Evolutionary conservation across 2,888 invertebrate genomes (phyloP).

Genomic region (Agrotis exclamationis): DNA sequence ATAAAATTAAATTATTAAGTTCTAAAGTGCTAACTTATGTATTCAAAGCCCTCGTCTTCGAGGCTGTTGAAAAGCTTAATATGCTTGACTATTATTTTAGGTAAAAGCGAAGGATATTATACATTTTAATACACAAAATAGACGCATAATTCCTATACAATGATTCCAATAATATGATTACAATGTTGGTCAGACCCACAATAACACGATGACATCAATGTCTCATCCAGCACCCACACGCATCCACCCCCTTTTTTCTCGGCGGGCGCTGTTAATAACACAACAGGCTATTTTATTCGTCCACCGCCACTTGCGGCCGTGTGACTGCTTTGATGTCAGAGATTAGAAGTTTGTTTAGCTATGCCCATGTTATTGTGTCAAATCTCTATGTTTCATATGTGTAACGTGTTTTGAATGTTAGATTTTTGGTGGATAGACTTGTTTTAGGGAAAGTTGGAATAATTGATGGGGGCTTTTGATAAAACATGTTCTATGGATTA

Average conservation of each 20-base stretch:
- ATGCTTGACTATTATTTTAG: background rate
- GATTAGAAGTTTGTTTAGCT: conserved; percentile 85
- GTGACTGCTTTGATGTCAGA: conserved; percentile 87
- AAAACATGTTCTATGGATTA: background rate
- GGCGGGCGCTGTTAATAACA: conserved; percentile 88
- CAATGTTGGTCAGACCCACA: background rate
- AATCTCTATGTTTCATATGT: conserved; percentile 53
- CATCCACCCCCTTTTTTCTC: conserved; percentile 80
- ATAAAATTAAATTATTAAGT: too few species aligned
- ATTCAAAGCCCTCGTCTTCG: too few species aligned
- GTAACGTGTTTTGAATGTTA: conserved; percentile 36
- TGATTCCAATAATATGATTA: background rate
- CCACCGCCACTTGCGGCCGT: conserved; percentile 86
- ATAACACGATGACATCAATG: conserved; percentile 31
- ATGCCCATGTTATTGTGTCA: conserved; percentile 57
- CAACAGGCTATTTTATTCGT: conserved; percentile 89
- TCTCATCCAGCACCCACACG: conserved; percentile 69
- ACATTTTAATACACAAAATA: background rate
- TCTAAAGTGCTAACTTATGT: too few species aligned
- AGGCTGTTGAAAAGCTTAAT: too few species aligned
- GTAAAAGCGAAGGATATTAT: background rate
- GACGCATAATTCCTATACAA: background rate
- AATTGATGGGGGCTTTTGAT: background rate
- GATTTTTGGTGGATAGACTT: background rate
- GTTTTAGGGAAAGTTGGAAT: background rate